Evolutionary conservation across 2,888 invertebrate genomes (phyloP).

Genomic region (Pristionchus japonicus): DNA sequence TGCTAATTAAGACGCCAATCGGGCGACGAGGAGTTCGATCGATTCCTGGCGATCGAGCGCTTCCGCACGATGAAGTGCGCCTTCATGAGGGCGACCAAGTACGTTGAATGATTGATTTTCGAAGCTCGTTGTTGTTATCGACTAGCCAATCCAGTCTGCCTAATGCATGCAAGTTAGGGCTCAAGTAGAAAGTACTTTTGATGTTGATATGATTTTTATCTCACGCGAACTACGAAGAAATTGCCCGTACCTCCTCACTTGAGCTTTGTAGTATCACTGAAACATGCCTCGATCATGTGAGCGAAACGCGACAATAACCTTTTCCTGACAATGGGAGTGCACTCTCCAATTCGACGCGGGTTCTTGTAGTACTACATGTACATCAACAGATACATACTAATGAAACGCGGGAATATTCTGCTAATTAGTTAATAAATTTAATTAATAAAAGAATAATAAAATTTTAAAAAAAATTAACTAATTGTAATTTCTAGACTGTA

Average conservation of each 20-base stretch:
- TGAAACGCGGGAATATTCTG: neutral
- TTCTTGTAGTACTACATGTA: no score
- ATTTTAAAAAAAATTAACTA: neutral
- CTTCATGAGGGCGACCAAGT: constrained; percentile 45
- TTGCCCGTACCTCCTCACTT: neutral
- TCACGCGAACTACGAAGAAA: no score
- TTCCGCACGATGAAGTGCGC: constrained; percentile 44
- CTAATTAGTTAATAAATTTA: no score
- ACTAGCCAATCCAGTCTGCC: no score
- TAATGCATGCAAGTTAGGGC: no score
- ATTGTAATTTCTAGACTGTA: constrained; percentile 9
- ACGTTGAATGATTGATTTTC: no score
- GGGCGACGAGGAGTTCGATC: constrained; percentile 45
- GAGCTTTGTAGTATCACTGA: neutral
- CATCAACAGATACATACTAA: no score
- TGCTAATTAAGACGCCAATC: constrained; percentile 32
- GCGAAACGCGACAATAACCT: neutral
- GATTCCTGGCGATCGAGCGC: constrained; percentile 32
- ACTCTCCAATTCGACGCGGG: neutral
- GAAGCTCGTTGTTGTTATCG: no score
- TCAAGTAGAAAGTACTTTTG: no score
- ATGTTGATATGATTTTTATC: no score
- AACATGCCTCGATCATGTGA: neutral
- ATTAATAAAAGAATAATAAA: neutral
- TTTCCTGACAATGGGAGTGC: neutral